Percentiles rank a stretch among this genome's conserved stretches.
Conservation (phyloP, 2,797 vertebrate species). For the Coregonus ussuriensis region DNA sequence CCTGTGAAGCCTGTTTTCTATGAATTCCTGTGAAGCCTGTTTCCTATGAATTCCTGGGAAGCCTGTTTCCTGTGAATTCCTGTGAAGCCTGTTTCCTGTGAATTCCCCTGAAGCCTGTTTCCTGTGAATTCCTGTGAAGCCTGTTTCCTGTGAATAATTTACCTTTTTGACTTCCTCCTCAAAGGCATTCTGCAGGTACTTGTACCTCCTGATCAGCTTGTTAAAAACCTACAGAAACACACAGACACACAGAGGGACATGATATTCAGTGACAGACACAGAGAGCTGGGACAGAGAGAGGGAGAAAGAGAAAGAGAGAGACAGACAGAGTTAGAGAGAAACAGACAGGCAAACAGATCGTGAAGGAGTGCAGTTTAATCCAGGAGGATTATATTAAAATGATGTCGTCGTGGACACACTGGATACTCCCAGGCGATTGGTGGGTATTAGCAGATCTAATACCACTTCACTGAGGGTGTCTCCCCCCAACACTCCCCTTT, state of each 20-base stretch:
- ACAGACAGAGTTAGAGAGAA: neutral
- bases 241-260: constrained; percentile 22
- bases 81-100: too few relatives aligned
- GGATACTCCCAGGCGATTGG: constrained; percentile 22
- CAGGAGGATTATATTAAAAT: constrained; percentile 39
- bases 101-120: too few relatives aligned
- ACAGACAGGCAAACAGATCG: neutral
- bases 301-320: neutral
- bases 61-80: too few relatives aligned
- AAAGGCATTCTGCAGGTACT: constrained; percentile 92
- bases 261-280: constrained; percentile 15
- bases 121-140: too few relatives aligned
- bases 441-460: constrained; percentile 34
- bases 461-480: constrained; percentile 13
- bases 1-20: too few relatives aligned
- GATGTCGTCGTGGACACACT: constrained; percentile 15
- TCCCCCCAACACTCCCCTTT: neutral
- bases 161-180: constrained; percentile 96
- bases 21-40: too few relatives aligned
- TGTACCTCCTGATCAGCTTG: constrained; percentile 93
- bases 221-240: constrained; percentile 84
- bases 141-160: constrained; percentile 35
- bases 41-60: too few relatives aligned
- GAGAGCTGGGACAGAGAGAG: neutral
- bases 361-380: constrained; percentile 29